These are phyloP conservation scores for Balaeniceps rex DNA, from an alignment of 2,113 vertebrate genomes.

Conservation along the genomic window DNA sequence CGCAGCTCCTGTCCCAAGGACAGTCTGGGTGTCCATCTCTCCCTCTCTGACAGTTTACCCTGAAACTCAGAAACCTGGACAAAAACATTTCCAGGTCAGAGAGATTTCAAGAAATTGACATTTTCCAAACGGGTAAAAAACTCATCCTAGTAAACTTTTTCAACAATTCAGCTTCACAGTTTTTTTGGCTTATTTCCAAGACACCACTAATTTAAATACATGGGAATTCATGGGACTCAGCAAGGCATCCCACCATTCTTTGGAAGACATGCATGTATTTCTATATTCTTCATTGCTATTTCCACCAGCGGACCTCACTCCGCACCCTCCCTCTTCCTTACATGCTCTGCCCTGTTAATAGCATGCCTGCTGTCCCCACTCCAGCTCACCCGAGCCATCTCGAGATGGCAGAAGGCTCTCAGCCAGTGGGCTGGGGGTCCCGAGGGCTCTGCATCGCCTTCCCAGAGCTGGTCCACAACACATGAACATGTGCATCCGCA, in stretches of 20 bases:
- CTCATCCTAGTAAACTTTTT: neutral
- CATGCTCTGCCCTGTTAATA: neutral
- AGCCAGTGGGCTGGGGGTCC: neutral
- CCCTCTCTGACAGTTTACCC: neutral
- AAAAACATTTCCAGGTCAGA: neutral
- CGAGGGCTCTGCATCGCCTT: neutral
- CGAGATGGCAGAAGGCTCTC: fast-evolving
- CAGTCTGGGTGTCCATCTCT: neutral
- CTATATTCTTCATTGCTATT: neutral
- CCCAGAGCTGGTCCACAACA: neutral
- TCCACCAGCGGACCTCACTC: neutral
- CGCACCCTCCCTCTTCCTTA: neutral
- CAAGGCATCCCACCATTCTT: neutral
- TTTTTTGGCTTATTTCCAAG: neutral
- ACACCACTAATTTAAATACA: neutral
- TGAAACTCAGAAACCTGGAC: neutral
- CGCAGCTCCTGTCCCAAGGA: neutral
- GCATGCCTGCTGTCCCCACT: neutral
- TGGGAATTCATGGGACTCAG: neutral
- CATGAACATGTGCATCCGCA: neutral
- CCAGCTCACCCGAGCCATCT: neutral
- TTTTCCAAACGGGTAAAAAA: neutral
- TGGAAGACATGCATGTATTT: neutral
- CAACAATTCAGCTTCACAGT: neutral
- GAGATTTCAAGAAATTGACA: neutral